These are phyloP conservation scores for Sinhomidia bicolor DNA, from an alignment of 2,888 invertebrate species.

Conservation along the genomic window DNA sequence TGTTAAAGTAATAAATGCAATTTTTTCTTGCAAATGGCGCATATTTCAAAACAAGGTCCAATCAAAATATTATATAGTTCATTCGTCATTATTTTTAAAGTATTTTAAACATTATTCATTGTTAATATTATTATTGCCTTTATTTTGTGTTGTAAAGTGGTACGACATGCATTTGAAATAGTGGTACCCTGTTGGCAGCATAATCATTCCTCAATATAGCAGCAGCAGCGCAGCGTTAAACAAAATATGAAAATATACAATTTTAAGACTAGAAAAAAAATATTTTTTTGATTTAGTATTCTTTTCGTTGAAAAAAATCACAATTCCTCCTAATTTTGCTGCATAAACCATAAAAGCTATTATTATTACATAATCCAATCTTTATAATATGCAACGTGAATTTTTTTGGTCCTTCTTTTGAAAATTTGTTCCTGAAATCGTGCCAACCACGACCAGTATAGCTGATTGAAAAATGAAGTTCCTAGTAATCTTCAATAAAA, in stretches of 20 bases:
- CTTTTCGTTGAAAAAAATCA: background rate
- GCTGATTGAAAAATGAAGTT: slow-evolving; percentile 45
- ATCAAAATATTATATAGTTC: background rate
- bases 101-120: background rate
- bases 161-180: background rate
- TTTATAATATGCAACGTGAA: slow-evolving; percentile 9
- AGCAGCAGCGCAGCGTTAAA: background rate
- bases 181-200: background rate
- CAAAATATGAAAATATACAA: background rate
- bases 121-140: background rate
- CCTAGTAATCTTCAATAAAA: slow-evolving; percentile 62
- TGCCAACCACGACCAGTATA: slow-evolving; percentile 45
- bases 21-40: background rate
- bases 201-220: no score
- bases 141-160: background rate
- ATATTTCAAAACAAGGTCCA: slow-evolving; percentile 4
- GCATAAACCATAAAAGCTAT: background rate
- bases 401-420: slow-evolving; percentile 11
- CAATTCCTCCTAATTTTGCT: background rate
- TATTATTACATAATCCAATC: background rate
- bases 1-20: background rate
- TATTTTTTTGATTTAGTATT: background rate
- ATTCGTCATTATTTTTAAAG: background rate
- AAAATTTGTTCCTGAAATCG: slow-evolving; percentile 44
- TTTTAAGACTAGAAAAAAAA: background rate